Percentiles rank a stretch among this genome's conserved stretches.
phyloP scores from a whole-genome alignment of 2,113 vertebrate genomes.

The Kobus ellipsiprymnus region DNA sequence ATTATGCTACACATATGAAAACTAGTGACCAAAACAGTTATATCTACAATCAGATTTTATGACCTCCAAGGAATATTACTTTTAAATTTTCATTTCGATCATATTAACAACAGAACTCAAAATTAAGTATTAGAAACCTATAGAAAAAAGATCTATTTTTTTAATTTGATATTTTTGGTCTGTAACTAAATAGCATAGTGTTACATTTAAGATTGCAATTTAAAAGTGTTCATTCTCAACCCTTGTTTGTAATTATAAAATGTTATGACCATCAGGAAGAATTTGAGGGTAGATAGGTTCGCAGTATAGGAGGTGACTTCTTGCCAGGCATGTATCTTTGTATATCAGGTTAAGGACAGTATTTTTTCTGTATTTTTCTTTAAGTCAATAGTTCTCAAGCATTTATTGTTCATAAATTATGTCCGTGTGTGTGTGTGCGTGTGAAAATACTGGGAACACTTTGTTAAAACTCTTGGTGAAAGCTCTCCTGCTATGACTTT shows the following conservation, averaged over 20 bases:
- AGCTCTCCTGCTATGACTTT: not conserved
- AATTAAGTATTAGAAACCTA: not conserved
- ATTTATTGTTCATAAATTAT: not conserved
- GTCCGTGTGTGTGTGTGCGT: not conserved
- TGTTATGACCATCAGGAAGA: not conserved
- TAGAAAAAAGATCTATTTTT: not conserved
- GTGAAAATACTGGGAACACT: not conserved
- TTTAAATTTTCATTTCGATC: not conserved
- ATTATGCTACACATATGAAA: not conserved
- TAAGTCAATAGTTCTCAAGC: not conserved
- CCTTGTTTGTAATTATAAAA: not conserved
- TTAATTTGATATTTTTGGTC: not conserved
- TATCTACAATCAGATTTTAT: not conserved
- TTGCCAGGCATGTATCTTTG: not conserved
- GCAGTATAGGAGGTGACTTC: not conserved
- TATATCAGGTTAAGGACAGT: not conserved
- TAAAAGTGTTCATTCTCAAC: not conserved
- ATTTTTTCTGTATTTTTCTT: constrained; percentile 19
- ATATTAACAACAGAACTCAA: not conserved
- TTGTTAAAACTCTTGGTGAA: not conserved
- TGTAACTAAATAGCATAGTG: not conserved
- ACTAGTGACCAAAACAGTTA: not conserved
- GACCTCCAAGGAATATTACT: not conserved
- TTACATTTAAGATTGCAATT: not conserved
- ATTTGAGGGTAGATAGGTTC: not conserved